Base-by-base conservation (phyloP, 2,113 vertebrate genomes). In the Chaetops frenatus region DNA sequence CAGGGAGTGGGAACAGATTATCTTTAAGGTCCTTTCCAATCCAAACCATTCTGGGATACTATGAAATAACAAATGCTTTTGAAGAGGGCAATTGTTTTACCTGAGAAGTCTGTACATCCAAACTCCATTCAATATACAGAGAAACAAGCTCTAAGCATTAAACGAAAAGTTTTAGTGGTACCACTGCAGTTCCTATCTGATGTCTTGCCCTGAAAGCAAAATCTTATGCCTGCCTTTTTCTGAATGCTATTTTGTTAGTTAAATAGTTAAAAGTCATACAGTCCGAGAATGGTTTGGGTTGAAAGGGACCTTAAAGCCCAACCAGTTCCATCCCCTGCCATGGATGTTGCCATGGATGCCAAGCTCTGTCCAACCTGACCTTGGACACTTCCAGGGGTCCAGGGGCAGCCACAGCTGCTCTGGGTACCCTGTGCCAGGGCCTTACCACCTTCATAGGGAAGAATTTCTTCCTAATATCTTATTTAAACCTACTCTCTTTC, bases 321-420 rank as follows among this genome's bases (percentile, higher is more conserved):
- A 25, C 35, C 25, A 42, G 1, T 57, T 1, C 42, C 25, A 31
- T 5, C 4, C 38, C 20, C 20, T 76, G 70, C 1, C 2, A 4
- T 21, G 21, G n/a, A n/a, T n/a, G n/a, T n/a, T n/a, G n/a, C n/a
- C n/a, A n/a, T n/a, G n/a, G n/a, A n/a, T n/a, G n/a, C n/a, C 56
- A 60, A 61, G 25, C 10, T 8, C 21, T 0, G 0, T 85, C 71
- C 71, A 57, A 0, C 12, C 35, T 76, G 61, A 31, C 9, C 61
- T 42, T 35, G 82, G 35, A 17, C 44, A 66, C 44, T 66, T 2
- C 10, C 51, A 76, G 42, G 58, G 60, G 23, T 56, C 25, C 60
- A 54, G 35, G 4, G 20, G 25, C 15, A 74, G 42, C 71, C 31
- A 50, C 35, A 50, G 44, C 36, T 76, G 14, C 35, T 66, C 51